Conservation (phyloP, 2,888 invertebrate species). For the Plagodis dolabraria region DNA sequence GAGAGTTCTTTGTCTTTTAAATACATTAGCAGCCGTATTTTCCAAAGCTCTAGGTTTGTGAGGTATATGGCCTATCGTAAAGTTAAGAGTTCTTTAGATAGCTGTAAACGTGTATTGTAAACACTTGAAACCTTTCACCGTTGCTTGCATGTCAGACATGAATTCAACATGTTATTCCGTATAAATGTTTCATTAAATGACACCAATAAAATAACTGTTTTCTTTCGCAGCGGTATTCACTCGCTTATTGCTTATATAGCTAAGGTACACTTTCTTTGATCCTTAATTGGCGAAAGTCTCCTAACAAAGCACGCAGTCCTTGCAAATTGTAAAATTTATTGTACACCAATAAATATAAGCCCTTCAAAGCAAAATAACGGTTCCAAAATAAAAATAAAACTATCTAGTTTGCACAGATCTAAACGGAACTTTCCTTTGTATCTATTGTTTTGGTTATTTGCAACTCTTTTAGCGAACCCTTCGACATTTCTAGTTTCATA, state of each 20-base stretch:
- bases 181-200: slow-evolving; percentile 31
- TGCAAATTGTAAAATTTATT: slow-evolving; percentile 50
- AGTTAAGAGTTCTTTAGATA: slow-evolving; percentile 30
- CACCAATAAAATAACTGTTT: slow-evolving; percentile 30
- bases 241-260: slow-evolving; percentile 23
- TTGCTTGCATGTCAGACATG: slow-evolving; percentile 29
- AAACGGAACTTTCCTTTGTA: slow-evolving; percentile 50
- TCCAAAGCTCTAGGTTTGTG: slow-evolving; percentile 8
- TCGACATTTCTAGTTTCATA: slow-evolving; percentile 51
- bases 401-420: slow-evolving; percentile 48
- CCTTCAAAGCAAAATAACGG: slow-evolving; percentile 59
- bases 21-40: background rate
- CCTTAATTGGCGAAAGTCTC: slow-evolving; percentile 37
- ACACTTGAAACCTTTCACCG: slow-evolving; percentile 29
- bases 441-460: slow-evolving; percentile 62
- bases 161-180: slow-evolving; percentile 28
- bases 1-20: background rate
- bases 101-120: slow-evolving; percentile 37
- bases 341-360: slow-evolving; percentile 62
- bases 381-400: slow-evolving; percentile 47
- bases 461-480: slow-evolving; percentile 67
- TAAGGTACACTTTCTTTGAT: slow-evolving; percentile 24
- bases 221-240: slow-evolving; percentile 26
- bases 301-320: slow-evolving; percentile 26
- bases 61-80: slow-evolving; percentile 31